These are phyloP conservation scores for Drosophila repleta DNA, from an alignment of 1,140 invertebrate genomes.

Conservation along the genomic window DNA sequence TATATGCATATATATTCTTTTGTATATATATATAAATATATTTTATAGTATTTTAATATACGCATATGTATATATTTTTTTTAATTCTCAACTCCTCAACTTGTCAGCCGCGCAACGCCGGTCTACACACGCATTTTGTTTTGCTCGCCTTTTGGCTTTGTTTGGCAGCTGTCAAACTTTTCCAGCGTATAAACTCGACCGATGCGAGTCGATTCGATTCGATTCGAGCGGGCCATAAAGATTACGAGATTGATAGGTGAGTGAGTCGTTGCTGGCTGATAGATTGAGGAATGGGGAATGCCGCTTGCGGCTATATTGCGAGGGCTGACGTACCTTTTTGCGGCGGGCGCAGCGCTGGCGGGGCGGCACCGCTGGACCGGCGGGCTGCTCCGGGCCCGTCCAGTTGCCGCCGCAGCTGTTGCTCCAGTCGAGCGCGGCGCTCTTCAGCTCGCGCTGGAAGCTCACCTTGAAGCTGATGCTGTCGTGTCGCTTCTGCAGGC, in stretches of 20 bases:
- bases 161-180: neutral
- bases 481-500: constrained; percentile 50
- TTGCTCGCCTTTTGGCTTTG: too few relatives aligned
- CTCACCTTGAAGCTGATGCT: constrained; percentile 21
- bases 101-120: too few relatives aligned
- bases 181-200: neutral
- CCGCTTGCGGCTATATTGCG: neutral
- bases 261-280: neutral
- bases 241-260: neutral
- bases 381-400: neutral
- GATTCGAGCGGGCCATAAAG: neutral
- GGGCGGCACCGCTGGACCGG: neutral
- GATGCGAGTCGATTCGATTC: neutral
- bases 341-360: constrained; percentile 42
- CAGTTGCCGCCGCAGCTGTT: constrained; percentile 62
- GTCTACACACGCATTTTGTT: too few relatives aligned
- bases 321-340: constrained; percentile 39
- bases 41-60: too few relatives aligned
- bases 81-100: too few relatives aligned
- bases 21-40: too few relatives aligned
- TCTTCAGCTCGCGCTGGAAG: constrained; percentile 48
- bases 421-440: constrained; percentile 48
- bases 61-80: too few relatives aligned
- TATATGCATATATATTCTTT: too few relatives aligned
- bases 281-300: neutral